Base-by-base conservation (phyloP, 2,113 vertebrate species). In the Fukomys damarensis region DNA sequence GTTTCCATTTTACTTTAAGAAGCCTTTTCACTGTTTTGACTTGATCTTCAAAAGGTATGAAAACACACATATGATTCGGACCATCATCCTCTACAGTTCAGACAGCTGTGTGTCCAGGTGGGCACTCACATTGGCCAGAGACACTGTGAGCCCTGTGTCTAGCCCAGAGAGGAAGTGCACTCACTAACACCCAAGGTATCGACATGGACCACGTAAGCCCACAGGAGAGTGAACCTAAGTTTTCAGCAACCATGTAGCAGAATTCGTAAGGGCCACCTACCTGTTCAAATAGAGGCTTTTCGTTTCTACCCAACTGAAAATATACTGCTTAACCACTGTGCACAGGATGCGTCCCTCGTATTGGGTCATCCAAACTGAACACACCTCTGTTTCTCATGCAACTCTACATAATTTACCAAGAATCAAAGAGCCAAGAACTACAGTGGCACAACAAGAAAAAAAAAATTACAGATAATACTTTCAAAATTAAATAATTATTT, bases 1-100 rank as follows among this genome's bases (percentile, higher is more conserved):
- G 30, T 41, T 97, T 94, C n/a, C 41, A 61, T 82, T 86, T 91
- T 41, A 91, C 59, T 88, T 92, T 82, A 66, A 93, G 19, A 94
- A 63, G 7, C 2, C 46, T 95, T 88, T 91, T 68, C 43, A 85
- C 61, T 85, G 30, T 66, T 95, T 87, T 20, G 63, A 19, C 16
- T 92, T 88, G 56, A 85, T 41, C 32, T 80, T 58, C 28, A 80
- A 82, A 89, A 65, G 17, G 80, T 58, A 66, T 72, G n/a, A 97
- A 93, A 94, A 85, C 32, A 87, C 7, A 80, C 1, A 61, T 49
- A 86, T 20, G 46, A 63, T 43, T 63, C 24, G 30, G 38, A 11
- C 81, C 77, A 68, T 38, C 41, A 82, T 5, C 35, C 41, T 68
- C 11, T 28, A 83, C 7, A 38, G 49, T 72, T 14, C 63, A 32